phyloP scores from a whole-genome alignment of 1,140 invertebrate genomes.

The Drosophila orosa region DNA sequence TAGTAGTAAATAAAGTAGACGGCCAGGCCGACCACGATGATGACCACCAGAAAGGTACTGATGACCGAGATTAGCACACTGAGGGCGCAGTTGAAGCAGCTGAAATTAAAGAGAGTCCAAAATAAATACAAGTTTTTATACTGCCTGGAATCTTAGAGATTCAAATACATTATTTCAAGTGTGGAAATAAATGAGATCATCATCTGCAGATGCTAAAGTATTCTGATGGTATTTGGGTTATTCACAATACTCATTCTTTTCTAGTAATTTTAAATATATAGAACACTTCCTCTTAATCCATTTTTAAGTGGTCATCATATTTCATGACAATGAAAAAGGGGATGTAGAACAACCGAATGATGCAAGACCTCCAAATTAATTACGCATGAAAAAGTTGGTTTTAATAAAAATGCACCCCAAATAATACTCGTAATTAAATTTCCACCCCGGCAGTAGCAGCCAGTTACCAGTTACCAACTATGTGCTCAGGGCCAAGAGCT shows the following conservation, averaged over 20 bases:
- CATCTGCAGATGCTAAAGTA: not conserved
- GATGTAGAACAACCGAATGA: slow-evolving; percentile 1
- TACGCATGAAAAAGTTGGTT: slow-evolving; percentile 31
- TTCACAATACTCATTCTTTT: not conserved
- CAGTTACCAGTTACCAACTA: slow-evolving; percentile 8
- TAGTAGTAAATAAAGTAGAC: slow-evolving; percentile 73
- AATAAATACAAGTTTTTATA: not conserved
- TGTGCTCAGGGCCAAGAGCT: slow-evolving; percentile 29
- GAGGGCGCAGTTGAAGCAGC: slow-evolving; percentile 75
- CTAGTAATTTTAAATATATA: not conserved
- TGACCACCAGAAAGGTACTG: slow-evolving; percentile 71
- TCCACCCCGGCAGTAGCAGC: slow-evolving; percentile 13
- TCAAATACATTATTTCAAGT: not conserved
- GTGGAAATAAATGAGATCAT: slow-evolving; percentile 9
- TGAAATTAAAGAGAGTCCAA: slow-evolving; percentile 23
- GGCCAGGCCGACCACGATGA: slow-evolving; percentile 65
- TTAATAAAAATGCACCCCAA: slow-evolving; percentile 46
- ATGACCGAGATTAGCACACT: slow-evolving; percentile 71
- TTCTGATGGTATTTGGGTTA: not conserved
- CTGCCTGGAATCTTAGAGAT: not conserved
- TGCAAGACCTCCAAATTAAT: slow-evolving; percentile 23
- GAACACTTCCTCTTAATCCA: not conserved
- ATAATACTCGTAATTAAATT: slow-evolving; percentile 16
- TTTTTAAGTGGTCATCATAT: slow-evolving; percentile 5
- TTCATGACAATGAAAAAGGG: not conserved